Conservation (phyloP, 2,888 invertebrate species). For the Dugesia japonica region DNA sequence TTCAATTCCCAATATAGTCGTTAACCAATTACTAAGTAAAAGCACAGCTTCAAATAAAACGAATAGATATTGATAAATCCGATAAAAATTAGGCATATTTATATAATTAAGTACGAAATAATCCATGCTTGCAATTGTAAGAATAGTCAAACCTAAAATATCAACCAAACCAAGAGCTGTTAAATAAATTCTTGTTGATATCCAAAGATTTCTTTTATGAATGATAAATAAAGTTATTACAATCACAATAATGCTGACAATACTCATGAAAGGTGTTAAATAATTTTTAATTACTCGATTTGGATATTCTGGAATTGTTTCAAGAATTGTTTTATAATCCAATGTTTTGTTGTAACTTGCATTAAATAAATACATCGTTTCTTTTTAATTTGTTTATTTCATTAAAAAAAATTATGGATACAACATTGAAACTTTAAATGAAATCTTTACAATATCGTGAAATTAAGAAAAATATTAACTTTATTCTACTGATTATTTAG, state of each 20-base stretch:
- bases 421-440: no score
- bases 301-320: no score
- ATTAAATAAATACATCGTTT: no score
- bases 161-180: slow-evolving; percentile 27
- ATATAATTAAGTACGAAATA: slow-evolving; percentile 23
- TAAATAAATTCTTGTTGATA: slow-evolving; percentile 23
- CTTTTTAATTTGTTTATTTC: no score
- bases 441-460: no score
- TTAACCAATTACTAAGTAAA: slow-evolving; percentile 23
- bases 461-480: no score
- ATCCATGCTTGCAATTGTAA: background rate
- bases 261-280: slow-evolving; percentile 21
- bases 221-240: slow-evolving; percentile 21
- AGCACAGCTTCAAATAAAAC: slow-evolving; percentile 4
- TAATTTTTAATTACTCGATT: slow-evolving; percentile 21
- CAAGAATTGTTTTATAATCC: no score
- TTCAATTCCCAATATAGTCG: slow-evolving; percentile 25
- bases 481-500: no score
- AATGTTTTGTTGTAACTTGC: no score
- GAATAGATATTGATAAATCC: background rate
- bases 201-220: slow-evolving; percentile 5
- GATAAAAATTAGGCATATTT: slow-evolving; percentile 7
- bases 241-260: slow-evolving; percentile 11
- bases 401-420: no score
- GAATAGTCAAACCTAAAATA: background rate